Evolutionary conservation across 2,888 invertebrate genomes (phyloP).

Genomic region (Empis livida): DNA sequence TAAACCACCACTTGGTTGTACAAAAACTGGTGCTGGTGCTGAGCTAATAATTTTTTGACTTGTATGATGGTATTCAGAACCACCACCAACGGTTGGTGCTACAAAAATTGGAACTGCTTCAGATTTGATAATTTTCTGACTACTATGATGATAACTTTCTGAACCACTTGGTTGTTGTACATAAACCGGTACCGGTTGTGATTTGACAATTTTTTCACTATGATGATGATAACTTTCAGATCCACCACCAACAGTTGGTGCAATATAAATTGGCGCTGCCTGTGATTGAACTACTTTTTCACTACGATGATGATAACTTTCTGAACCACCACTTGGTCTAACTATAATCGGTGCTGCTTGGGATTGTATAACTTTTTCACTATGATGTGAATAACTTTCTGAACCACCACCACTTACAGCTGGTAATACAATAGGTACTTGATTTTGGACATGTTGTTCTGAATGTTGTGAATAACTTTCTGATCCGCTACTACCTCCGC

Average conservation of each 20-base stretch:
- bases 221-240: conserved; percentile 19
- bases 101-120: conserved; percentile 15
- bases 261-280: conserved; percentile 14
- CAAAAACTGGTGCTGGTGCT: conserved; percentile 1
- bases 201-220: conserved; percentile 16
- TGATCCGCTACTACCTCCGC: conserved; percentile 15
- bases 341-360: conserved; percentile 15
- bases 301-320: conserved; percentile 19
- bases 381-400: conserved; percentile 13
- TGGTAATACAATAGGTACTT: conserved; percentile 13
- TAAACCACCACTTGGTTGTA: neutral
- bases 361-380: conserved; percentile 14
- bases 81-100: conserved; percentile 11
- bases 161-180: conserved; percentile 19
- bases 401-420: conserved; percentile 13
- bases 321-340: conserved; percentile 16
- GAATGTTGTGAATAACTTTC: conserved; percentile 13
- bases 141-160: conserved; percentile 22
- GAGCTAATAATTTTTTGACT: conserved; percentile 10
- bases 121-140: conserved; percentile 11
- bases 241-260: conserved; percentile 12
- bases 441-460: conserved; percentile 14
- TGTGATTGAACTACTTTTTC: conserved; percentile 16
- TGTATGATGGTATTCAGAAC: conserved; percentile 23
- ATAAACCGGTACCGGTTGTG: conserved; percentile 17